Base-by-base conservation (phyloP, 2,113 vertebrate species). In the Anoplopoma fimbria region DNA sequence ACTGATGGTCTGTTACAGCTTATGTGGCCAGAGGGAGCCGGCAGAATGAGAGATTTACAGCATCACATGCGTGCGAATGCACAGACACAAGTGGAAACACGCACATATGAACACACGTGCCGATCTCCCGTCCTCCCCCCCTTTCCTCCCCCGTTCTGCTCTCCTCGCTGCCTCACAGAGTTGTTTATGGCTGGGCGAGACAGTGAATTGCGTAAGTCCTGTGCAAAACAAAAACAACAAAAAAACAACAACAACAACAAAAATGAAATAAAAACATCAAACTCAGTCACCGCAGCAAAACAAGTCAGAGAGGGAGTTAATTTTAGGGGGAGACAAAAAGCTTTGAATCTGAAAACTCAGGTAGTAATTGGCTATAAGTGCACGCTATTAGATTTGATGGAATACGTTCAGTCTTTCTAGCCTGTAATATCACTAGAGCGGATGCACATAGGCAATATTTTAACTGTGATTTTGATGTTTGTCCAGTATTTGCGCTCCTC, bases 1-100 rank as follows among this genome's bases (percentile, higher is more conserved):
- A 40, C 88, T 91, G 92, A 94, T 92, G 91, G 91, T 93, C 89
- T 93, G 92, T 93, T 94, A 90, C 90, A 89, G 92, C 92, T 93
- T 91, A 90, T 86, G 91, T 88, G 90, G 86, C 88, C 87, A 79
- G 77, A 81, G 88, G 89, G 88, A 89, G 83, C 83, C 40, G 77
- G 86, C 67, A 78, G 77, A 78, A 70, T 71, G 79, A 85, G 82
- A 91, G 79, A 89, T 91, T 89, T 91, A 83, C 69, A 69, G 84
- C 83, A 23, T 73, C 83, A 65, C 19, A 27, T 70, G 82, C 34
- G 33, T 77, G 69, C 69, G 75, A 76, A 86, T 53, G 75, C 76
- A 85, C 38, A 74, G 42, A 84, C 89, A 77, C 42, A 87, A 77
- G 76, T 25, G 73, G 33, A 69, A 57, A 60, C n/a, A 58, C 78